Evolutionary conservation across 2,797 vertebrate species (phyloP), one percentile per base, ranked within the genome.

Genomic region (Aplochiton taeniatus): DNA sequence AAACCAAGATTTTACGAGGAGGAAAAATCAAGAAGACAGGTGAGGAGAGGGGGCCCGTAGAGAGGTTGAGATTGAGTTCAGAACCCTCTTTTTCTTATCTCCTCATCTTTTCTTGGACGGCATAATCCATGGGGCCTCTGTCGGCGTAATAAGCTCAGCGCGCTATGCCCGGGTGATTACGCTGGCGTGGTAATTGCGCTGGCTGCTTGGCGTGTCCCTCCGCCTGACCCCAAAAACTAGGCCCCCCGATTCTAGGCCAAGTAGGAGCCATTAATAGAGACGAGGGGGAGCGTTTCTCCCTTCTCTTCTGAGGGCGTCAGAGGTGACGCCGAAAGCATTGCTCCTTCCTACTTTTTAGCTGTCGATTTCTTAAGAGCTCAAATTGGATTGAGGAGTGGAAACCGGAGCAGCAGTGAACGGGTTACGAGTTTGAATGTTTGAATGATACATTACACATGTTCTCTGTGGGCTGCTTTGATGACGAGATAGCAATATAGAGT

Each of bases 221-320:
- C 79, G 77, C 77, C 77, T 88, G 85, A 91, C 87, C 88, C 90
- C 82, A 72, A 75, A 91, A 93, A 87, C 80, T 90, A 91, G 89
- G 89, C 72, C 79, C 82, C 81, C 78, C 76, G 75, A 83, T 91
- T 92, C 88, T 91, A 90, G 92, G 91, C 80, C 88, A 90, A 78
- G 79, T 65, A 76, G 71, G 68, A 82, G 64, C 90, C 87, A 90
- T 85, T 90, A 90, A 91, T 90, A 90, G 87, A 89, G 83, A 87
- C 70, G 73, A 73, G 86, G 85, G n/a, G 80, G 85, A 83, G 66
- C 66, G 74, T 81, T 72, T 78, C n/a, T n/a, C n/a, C n/a, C n/a
- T n/a, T n/a, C n/a, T n/a, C n/a, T n/a, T n/a, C n/a, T n/a, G 71
- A 78, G 72, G 73, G 76, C 77, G 76, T 82, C 68, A 65, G 72